Evolutionary conservation across 2,797 vertebrate species (phyloP).

Genomic region (Helostoma temminkii): DNA sequence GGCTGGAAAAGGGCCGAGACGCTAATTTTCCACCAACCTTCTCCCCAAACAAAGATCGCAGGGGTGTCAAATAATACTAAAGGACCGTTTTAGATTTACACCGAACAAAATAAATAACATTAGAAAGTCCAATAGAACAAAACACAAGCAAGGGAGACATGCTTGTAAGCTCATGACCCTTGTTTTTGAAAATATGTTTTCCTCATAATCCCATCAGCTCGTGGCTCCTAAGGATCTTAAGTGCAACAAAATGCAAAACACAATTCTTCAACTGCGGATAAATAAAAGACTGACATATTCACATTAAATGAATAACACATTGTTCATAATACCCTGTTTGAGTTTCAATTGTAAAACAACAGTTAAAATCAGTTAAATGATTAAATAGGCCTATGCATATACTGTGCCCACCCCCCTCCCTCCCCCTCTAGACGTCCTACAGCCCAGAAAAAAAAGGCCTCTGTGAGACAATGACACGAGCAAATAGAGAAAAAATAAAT

Average conservation of each 20-base stretch:
- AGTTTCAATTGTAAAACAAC: constrained; percentile 90
- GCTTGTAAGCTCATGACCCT: constrained; percentile 85
- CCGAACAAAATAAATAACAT: constrained; percentile 96
- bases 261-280: constrained; percentile 91
- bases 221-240: constrained; percentile 88
- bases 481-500: constrained; percentile 86
- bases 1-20: constrained; percentile 57
- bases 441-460: constrained; percentile 80
- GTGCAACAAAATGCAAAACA: constrained; percentile 94
- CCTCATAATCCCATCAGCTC: constrained; percentile 86
- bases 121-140: constrained; percentile 89
- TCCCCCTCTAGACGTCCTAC: constrained; percentile 67
- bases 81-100: constrained; percentile 89
- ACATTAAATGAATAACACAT: constrained; percentile 95
- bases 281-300: constrained; percentile 94
- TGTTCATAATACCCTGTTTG: constrained; percentile 99
- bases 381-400: constrained; percentile 83
- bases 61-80: constrained; percentile 94
- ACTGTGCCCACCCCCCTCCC: constrained; percentile 63
- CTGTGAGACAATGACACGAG: constrained; percentile 89
- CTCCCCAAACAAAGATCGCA: constrained; percentile 87
- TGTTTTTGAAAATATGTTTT: constrained; percentile 71
- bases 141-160: constrained; percentile 88
- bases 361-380: constrained; percentile 74
- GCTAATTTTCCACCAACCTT: constrained; percentile 84